Evolutionary conservation across 2,888 invertebrate species (phyloP), one percentile per base, ranked within the genome.

Genomic region (Morpho achilles): DNA sequence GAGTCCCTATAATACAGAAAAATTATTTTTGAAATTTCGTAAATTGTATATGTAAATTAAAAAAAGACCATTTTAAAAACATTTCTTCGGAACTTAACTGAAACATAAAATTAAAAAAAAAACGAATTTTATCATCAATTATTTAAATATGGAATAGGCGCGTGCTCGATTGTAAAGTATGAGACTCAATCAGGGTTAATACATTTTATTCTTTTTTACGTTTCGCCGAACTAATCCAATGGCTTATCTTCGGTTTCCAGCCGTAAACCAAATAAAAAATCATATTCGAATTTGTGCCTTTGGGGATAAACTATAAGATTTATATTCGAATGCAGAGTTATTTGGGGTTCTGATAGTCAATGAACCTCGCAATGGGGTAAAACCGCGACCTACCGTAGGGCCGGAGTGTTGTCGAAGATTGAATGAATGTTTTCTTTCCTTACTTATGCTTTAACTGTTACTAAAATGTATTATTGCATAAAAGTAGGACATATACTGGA

Each of bases 341-440:
- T 64, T 63, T 67, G 68, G 75, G 79, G 82, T 79, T 77, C 75
- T 58, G 66, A 72, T 79, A 82, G 82, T 83, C 82, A 84, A 82
- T 84, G 84, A 85, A 85, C 81, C 79, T 78, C 67, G 68, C 68
- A 52, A 56, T 60, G 65, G 76, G 75, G 74, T 71, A 74, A 74
- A 83, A 82, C 85, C 87, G 77, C 86, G 88, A 87, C 87, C 88
- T 88, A 87, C 84, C 77, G 73, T 83, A 84, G 84, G 77, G 82
- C 74, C 73, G 65, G 63, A 59, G 63, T 65, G 76, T 86, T 84
- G 79, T 71, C 76, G 70, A 72, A 69, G 63, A 68, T 64, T 67
- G 60, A 63, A 53, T 47, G 32, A 55, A 52, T 55, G 44, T 62
- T 56, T 59, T 39, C 48, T 62, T 59, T 41, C 3, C 23, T 49